These are phyloP conservation scores for Drosophila ezoana DNA, from an alignment of 2,888 invertebrate genomes.

Conservation along the genomic window DNA sequence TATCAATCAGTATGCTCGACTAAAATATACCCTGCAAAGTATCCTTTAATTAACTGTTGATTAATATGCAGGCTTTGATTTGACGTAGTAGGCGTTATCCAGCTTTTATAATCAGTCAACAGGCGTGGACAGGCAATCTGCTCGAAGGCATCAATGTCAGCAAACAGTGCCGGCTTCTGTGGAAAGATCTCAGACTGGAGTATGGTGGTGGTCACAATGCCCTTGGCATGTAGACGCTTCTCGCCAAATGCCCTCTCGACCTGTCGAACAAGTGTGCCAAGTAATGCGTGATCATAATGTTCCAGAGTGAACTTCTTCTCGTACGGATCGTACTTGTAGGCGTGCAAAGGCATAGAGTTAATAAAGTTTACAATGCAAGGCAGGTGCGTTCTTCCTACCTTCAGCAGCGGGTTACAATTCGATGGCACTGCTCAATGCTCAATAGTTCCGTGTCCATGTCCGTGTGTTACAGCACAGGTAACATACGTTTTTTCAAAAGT, in stretches of 20 bases:
- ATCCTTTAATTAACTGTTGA: too few species aligned
- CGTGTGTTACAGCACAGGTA: too few species aligned
- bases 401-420: slow-evolving; percentile 90
- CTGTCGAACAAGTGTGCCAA: slow-evolving; percentile 98
- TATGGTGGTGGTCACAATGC: slow-evolving; percentile 90
- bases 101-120: slow-evolving; percentile 94
- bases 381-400: slow-evolving; percentile 46
- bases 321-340: slow-evolving; percentile 98
- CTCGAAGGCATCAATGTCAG: slow-evolving; percentile 90
- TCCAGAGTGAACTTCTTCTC: slow-evolving; percentile 97
- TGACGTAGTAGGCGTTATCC: too few species aligned
- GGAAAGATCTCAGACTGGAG: slow-evolving; percentile 98
- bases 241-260: slow-evolving; percentile 94
- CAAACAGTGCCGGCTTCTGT: slow-evolving; percentile 93
- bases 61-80: too few species aligned
- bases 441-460: too few species aligned
- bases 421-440: too few species aligned
- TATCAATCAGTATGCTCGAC: too few species aligned
- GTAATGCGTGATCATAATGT: slow-evolving; percentile 95
- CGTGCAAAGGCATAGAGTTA: slow-evolving; percentile 84
- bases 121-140: slow-evolving; percentile 98
- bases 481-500: too few species aligned
- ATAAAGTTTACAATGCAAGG: neutral
- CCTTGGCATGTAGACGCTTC: slow-evolving; percentile 87
- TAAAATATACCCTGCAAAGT: too few species aligned